phyloP scores from a whole-genome alignment of 2,113 vertebrate genomes.

The Nannospalax galili region DNA sequence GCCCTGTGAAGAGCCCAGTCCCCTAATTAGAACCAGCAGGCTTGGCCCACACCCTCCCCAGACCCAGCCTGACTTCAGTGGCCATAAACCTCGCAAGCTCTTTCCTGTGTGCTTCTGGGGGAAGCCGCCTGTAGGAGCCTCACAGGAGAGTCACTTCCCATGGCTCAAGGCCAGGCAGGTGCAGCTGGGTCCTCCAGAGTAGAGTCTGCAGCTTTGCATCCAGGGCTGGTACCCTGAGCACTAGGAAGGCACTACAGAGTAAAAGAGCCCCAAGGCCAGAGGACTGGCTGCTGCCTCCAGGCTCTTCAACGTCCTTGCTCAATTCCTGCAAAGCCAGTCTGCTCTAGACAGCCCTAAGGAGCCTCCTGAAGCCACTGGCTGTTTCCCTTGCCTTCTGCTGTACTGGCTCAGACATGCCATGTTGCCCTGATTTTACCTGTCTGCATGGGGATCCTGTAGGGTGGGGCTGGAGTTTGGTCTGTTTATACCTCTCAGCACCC shows the following conservation, averaged over 20 bases:
- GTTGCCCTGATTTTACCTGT: rapidly evolving
- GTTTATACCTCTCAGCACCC: not conserved
- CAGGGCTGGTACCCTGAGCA: not conserved
- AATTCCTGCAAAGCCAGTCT: not conserved
- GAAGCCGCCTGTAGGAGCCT: conserved; percentile 17
- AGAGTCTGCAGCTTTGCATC: not conserved
- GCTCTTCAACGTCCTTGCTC: not conserved
- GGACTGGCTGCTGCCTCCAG: not conserved
- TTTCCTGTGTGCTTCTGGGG: conserved; percentile 53
- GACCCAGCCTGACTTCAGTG: conserved; percentile 59
- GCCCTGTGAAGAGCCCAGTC: conserved; percentile 76
- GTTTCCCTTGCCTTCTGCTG: not conserved
- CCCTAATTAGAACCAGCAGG: conserved; percentile 80
- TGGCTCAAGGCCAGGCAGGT: conserved; percentile 36
- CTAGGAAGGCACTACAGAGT: not conserved
- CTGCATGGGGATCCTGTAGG: not conserved
- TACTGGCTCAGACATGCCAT: not conserved
- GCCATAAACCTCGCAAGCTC: conserved; percentile 31
- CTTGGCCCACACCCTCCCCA: not conserved
- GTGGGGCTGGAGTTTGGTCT: not conserved
- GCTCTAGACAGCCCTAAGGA: rapidly evolving
- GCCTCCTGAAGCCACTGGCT: rapidly evolving
- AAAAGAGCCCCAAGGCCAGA: not conserved
- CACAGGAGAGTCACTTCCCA: not conserved
- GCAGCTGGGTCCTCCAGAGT: not conserved